Base-by-base conservation (phyloP, 1,140 invertebrate genomes). In the Melanaphis sacchari region DNA sequence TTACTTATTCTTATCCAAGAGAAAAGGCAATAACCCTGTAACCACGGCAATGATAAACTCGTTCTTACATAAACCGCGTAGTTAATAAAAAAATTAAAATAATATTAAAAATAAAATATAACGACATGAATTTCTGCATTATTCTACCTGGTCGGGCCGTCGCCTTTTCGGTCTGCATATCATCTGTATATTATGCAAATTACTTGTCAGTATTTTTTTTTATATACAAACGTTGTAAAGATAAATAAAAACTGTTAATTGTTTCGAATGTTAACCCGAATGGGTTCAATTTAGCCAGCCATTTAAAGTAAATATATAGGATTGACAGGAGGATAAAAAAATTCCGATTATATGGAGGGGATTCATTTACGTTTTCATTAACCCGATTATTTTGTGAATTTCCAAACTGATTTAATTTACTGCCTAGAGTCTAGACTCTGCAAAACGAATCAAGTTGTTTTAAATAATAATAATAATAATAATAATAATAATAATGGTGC, bases 1-100 rank as follows among this genome's bases (percentile, higher is more conserved):
- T 41, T 38, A 66, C 54, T 43, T 90, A 90, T 54, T 90, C 66
- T 26, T 90, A 54, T 90, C 89, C 49, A 9, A 26, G 38, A 91
- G 90, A 59, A 41, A 59, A 22, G 26, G 31, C 15, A 41, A 87
- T 87, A 46, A 46, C 9, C 15, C 15, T 41, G 38, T 18, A 40
- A 26, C 4, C 26, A 54, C 7, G 7, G 11, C 40, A 4, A 38
- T 21, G 15, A 0, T 40, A 31, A 31, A 59, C 54, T 43, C 24
- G 90, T 91, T 87, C 41, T 54, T 76, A 91, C 54, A 49, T 59
- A 52, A 90, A 90, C n/a, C 90, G 24, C 18, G 54, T 26, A 9
- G 54, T 24, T 24, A n/a, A 76, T 31, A 31, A 36, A 90, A 59
- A 52, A 46, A 21, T n/a, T 41, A 41, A 31, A 43, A 85, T 31